Conservation (phyloP, 2,888 invertebrate species). For the Hyalella azteca region DNA sequence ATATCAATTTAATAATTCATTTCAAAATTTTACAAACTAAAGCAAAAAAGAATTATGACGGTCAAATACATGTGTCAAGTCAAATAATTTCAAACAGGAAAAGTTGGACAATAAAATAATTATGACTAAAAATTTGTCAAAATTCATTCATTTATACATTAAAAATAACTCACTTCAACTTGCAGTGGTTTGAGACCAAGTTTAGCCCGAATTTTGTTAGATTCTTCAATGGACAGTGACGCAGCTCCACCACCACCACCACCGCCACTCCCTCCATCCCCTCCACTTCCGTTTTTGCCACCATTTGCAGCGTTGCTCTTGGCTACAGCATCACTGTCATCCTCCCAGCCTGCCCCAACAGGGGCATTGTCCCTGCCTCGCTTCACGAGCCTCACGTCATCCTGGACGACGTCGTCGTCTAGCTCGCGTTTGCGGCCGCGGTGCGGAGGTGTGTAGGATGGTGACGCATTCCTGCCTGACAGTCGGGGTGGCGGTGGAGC, state of each 20-base stretch:
- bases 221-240: slow-evolving; percentile 80
- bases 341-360: neutral
- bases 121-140: too few relatives aligned
- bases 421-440: neutral
- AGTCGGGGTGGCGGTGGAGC: neutral
- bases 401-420: slow-evolving; percentile 31
- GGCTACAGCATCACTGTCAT: neutral
- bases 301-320: too few relatives aligned
- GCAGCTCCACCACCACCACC: slow-evolving; percentile 43
- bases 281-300: too few relatives aligned
- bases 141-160: too few relatives aligned
- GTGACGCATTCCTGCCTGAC: neutral
- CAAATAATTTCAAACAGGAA: too few relatives aligned
- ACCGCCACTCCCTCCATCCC: slow-evolving; percentile 14
- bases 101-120: too few relatives aligned
- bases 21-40: too few relatives aligned
- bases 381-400: too few relatives aligned
- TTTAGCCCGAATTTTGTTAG: slow-evolving; percentile 88
- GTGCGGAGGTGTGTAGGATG: neutral
- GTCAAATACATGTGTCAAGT: too few relatives aligned
- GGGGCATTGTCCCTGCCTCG: neutral
- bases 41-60: too few relatives aligned
- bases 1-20: too few relatives aligned
- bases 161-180: slow-evolving; percentile 63
- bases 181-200: slow-evolving; percentile 92